Evolutionary conservation across 2,888 invertebrate species (phyloP).

Genomic region (Actias luna): DNA sequence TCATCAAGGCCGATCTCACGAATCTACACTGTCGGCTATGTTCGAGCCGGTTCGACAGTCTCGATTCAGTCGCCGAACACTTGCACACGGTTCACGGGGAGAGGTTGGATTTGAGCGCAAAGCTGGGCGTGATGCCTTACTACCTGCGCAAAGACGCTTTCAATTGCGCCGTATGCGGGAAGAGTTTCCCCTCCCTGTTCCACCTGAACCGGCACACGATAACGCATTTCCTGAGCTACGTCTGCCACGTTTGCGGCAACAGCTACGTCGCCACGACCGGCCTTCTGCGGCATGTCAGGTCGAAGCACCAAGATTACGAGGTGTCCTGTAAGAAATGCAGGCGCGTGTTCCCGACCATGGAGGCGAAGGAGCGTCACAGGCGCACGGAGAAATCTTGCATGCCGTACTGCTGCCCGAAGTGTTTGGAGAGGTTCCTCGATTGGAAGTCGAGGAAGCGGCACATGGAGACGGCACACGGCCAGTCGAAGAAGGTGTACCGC

Average conservation of each 20-base stretch:
- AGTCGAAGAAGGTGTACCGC: slow-evolving; percentile 47
- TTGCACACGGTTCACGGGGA: slow-evolving; percentile 44
- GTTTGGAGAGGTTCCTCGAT: slow-evolving; percentile 62
- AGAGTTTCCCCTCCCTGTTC: slow-evolving; percentile 59
- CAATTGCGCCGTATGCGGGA: slow-evolving; percentile 62
- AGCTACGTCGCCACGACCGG: slow-evolving; percentile 69
- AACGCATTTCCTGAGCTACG: slow-evolving; percentile 66
- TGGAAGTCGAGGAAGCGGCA: slow-evolving; percentile 61
- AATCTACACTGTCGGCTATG: slow-evolving; percentile 60
- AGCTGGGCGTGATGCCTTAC: slow-evolving; percentile 69
- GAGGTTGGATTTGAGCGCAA: slow-evolving; percentile 44
- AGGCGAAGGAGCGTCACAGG: slow-evolving; percentile 66
- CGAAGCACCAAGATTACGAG: slow-evolving; percentile 66
- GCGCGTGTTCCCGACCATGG: slow-evolving; percentile 65
- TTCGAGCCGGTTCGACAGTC: slow-evolving; percentile 32
- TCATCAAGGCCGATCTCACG: slow-evolving; percentile 65
- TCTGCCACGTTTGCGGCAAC: slow-evolving; percentile 69
- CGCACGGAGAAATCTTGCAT: slow-evolving; percentile 64
- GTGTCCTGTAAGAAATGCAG: slow-evolving; percentile 62
- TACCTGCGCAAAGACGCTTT: slow-evolving; percentile 51
- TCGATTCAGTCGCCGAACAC: slow-evolving; percentile 56
- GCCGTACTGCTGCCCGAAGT: slow-evolving; percentile 67
- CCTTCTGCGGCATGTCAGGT: slow-evolving; percentile 57
- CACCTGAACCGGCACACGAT: slow-evolving; percentile 69
- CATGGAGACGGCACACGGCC: slow-evolving; percentile 64